These are phyloP conservation scores for Hylaeus anthracinus DNA, from an alignment of 1,140 invertebrate species.

Conservation along the genomic window DNA sequence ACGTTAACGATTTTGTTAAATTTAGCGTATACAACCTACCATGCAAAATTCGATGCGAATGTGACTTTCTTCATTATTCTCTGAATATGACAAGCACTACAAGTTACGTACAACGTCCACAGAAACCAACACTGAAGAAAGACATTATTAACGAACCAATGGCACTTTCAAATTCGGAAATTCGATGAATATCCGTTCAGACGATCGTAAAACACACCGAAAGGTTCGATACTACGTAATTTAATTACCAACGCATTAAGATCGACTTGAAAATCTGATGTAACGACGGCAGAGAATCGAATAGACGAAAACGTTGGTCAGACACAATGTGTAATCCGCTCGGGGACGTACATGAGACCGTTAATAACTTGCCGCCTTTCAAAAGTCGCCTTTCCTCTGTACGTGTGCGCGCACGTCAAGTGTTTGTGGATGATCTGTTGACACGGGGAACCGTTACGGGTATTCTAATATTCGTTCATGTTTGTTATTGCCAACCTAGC, in stretches of 20 bases:
- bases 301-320: not conserved
- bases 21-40: too few species aligned
- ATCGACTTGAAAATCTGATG: conserved; percentile 9
- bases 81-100: too few species aligned
- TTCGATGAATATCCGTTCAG: not conserved
- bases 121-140: not conserved
- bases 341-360: not conserved
- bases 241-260: conserved; percentile 17
- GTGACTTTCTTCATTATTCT: too few species aligned
- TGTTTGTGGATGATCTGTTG: conserved; percentile 4
- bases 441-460: conserved; percentile 24
- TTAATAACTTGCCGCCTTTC: conserved; percentile 27
- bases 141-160: not conserved
- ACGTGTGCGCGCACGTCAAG: not conserved
- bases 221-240: conserved; percentile 19
- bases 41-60: too few species aligned
- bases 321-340: not conserved
- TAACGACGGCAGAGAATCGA: conserved; percentile 1
- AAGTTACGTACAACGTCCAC: too few species aligned
- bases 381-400: not conserved
- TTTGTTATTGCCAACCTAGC: conserved; percentile 12
- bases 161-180: too few species aligned
- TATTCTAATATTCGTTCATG: conserved; percentile 18
- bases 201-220: not conserved
- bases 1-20: too few species aligned